Conservation (phyloP, 2,888 invertebrate genomes). For the Chloroclysta siterata region DNA sequence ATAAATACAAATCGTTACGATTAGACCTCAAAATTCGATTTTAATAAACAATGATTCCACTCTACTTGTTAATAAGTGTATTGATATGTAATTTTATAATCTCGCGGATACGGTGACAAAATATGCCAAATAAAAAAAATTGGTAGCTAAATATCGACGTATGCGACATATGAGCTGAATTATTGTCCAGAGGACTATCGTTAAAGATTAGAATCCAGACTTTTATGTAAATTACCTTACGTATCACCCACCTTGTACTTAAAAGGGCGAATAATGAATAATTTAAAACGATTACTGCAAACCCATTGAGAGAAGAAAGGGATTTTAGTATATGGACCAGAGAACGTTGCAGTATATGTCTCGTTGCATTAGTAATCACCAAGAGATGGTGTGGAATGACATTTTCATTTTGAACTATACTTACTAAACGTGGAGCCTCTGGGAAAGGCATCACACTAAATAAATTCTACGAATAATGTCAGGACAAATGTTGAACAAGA, state of each 20-base stretch:
- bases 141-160: not conserved
- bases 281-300: not conserved
- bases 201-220: not conserved
- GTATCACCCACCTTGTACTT: not conserved
- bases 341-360: not conserved
- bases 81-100: not conserved
- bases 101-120: not conserved
- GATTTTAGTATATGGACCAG: not conserved
- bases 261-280: slow-evolving; percentile 11
- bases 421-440: not conserved
- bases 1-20: slow-evolving; percentile 48
- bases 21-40: slow-evolving; percentile 52
- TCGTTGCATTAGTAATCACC: not conserved
- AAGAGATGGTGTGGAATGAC: not conserved
- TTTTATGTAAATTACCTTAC: not conserved
- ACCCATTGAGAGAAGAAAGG: not conserved
- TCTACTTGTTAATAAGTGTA: slow-evolving; percentile 45
- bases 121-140: slow-evolving; percentile 1
- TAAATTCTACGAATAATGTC: not conserved
- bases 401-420: not conserved
- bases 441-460: not conserved
- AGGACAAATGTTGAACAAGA: slow-evolving; percentile 1
- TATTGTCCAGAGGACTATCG: not conserved
- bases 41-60: slow-evolving; percentile 45
- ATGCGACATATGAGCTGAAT: not conserved